Conservation (phyloP, 2,113 vertebrate genomes). For the Dicrurus megarhynchus region DNA sequence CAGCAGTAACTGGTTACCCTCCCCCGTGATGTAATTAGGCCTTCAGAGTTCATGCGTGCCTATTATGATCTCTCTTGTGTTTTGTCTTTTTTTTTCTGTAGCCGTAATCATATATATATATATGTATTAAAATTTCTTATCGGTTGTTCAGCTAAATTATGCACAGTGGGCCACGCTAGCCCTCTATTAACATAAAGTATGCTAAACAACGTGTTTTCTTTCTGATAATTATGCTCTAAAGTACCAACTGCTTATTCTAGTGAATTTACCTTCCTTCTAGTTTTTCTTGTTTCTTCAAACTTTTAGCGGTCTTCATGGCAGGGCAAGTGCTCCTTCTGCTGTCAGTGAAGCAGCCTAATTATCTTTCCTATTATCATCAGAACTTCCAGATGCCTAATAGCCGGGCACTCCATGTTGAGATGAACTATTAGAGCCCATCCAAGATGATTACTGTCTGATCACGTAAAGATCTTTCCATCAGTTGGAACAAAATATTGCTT, state of each 20-base stretch:
- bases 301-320: conserved; percentile 63
- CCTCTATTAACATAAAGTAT: conserved; percentile 87
- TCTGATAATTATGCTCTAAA: conserved; percentile 86
- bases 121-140: conserved; percentile 83
- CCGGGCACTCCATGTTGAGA: background rate
- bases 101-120: conserved; percentile 89
- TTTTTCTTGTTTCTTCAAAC: conserved; percentile 67
- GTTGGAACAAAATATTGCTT: conserved; percentile 4
- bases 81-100: conserved; percentile 82
- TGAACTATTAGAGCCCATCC: conserved; percentile 20
- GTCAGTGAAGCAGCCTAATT: conserved; percentile 56
- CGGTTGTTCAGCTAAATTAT: conserved; percentile 92
- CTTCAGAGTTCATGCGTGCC: conserved; percentile 93
- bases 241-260: conserved; percentile 81
- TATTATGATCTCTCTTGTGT: conserved; percentile 89
- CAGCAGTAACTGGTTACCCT: conserved; percentile 91
- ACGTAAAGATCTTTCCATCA: background rate
- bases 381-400: background rate
- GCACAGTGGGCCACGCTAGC: conserved; percentile 87
- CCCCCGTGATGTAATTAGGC: conserved; percentile 98
- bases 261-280: conserved; percentile 73
- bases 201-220: conserved; percentile 81
- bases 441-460: conserved; percentile 20
- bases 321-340: conserved; percentile 60
- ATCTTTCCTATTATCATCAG: conserved; percentile 44